phyloP scores from a whole-genome alignment of 2,888 invertebrate genomes.

The Scaeva pyrastri region DNA sequence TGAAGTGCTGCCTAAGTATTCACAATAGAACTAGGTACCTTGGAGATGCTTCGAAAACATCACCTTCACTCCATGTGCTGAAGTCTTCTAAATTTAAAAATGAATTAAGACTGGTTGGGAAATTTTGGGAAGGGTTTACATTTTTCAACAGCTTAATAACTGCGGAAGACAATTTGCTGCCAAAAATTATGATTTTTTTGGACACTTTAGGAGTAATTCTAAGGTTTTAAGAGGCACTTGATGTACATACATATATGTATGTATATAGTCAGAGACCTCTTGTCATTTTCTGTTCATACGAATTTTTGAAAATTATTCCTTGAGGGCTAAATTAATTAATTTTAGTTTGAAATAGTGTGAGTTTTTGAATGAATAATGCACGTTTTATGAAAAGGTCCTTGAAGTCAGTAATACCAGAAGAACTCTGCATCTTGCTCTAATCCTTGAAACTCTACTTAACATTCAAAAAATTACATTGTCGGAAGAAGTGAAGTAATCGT shows the following conservation, averaged over 20 bases:
- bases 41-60: slow-evolving; percentile 22
- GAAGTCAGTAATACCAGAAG: too few relatives aligned
- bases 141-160: background rate
- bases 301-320: background rate
- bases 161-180: background rate
- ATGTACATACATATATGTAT: too few relatives aligned
- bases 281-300: background rate
- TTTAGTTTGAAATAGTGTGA: too few relatives aligned
- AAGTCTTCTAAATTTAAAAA: background rate
- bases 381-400: too few relatives aligned
- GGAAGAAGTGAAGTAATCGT: too few relatives aligned
- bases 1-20: slow-evolving; percentile 33
- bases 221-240: background rate
- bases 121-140: background rate
- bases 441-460: too few relatives aligned
- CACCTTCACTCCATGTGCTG: too few relatives aligned
- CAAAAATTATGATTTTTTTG: background rate
- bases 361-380: too few relatives aligned
- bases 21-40: background rate
- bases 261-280: background rate
- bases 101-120: slow-evolving; percentile 14
- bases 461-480: too few relatives aligned
- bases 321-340: too few relatives aligned
- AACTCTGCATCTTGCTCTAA: too few relatives aligned
- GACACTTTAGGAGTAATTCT: background rate